Conservation (phyloP, 2,113 vertebrate species). For the Nycticryphes semicollaris region DNA sequence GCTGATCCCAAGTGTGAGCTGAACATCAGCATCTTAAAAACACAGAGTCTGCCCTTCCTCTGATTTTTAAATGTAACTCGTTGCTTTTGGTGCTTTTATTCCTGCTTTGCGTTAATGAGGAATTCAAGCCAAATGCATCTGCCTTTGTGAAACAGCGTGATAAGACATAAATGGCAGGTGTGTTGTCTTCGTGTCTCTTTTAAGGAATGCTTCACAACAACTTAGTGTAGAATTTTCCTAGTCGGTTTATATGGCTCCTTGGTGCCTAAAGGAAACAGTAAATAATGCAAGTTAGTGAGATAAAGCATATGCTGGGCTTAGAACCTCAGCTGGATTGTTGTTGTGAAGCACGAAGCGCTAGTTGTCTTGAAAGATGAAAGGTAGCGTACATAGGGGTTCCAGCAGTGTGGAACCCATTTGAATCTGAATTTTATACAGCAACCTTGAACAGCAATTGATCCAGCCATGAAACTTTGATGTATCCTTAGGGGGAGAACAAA, state of each 20-base stretch:
- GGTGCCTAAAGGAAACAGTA: not conserved
- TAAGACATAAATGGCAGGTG: not conserved
- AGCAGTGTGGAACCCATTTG: not conserved
- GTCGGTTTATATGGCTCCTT: fast-evolving
- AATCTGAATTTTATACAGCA: not conserved
- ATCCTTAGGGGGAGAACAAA: not conserved
- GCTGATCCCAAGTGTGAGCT: not conserved
- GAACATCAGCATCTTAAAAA: not conserved
- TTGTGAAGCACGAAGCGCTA: not conserved
- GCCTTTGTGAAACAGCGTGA: not conserved
- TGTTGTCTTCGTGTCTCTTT: not conserved
- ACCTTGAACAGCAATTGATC: not conserved
- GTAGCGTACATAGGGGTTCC: not conserved
- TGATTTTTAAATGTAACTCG: not conserved
- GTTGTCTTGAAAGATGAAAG: not conserved
- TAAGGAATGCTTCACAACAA: not conserved
- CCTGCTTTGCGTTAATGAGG: not conserved
- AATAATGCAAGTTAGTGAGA: not conserved
- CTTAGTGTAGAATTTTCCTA: not conserved
- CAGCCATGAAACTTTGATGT: not conserved
- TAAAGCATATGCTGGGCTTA: not conserved
- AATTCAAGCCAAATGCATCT: not conserved
- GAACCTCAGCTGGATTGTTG: not conserved
- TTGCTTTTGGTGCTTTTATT: not conserved
- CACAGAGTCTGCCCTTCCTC: not conserved